phyloP scores from a whole-genome alignment of 2,888 invertebrate species.

The Sicus ferrugineus region DNA sequence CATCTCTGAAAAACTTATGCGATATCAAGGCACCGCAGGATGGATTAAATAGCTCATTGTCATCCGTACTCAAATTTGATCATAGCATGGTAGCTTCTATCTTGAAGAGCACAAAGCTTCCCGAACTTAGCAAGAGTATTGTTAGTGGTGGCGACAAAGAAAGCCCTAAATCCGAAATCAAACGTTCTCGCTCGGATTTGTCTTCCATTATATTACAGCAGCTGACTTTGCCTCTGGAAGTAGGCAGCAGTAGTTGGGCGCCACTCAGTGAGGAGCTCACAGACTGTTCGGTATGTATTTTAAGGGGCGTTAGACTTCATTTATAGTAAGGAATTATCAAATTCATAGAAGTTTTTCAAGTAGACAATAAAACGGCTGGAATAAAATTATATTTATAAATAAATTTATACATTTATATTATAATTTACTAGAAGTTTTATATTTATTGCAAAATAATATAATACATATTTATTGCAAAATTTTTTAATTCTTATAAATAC shows the following conservation, averaged over 20 bases:
- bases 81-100: conserved; percentile 78
- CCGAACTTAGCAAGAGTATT: conserved; percentile 66
- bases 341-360: conserved; percentile 5
- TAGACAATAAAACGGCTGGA: not conserved
- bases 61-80: conserved; percentile 68
- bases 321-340: not conserved
- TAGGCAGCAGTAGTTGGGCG: conserved; percentile 66
- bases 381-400: too few species aligned
- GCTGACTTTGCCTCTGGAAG: conserved; percentile 73
- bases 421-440: too few species aligned
- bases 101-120: conserved; percentile 78
- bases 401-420: too few species aligned
- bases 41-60: conserved; percentile 25
- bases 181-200: conserved; percentile 73
- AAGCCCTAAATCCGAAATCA: conserved; percentile 68
- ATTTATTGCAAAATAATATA: too few species aligned
- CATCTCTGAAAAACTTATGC: conserved; percentile 76
- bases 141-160: conserved; percentile 68
- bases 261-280: conserved; percentile 64
- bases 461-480: not conserved
- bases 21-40: conserved; percentile 68
- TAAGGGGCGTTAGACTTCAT: too few species aligned
- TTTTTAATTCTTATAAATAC: not conserved
- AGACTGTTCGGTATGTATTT: conserved; percentile 63
- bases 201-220: conserved; percentile 78